A percentile compares a stretch with the other conserved stretches of the same genome.
These are phyloP conservation scores for Melanerpes aurifrons DNA, from an alignment of 2,113 vertebrate species.

Conservation along the genomic window DNA sequence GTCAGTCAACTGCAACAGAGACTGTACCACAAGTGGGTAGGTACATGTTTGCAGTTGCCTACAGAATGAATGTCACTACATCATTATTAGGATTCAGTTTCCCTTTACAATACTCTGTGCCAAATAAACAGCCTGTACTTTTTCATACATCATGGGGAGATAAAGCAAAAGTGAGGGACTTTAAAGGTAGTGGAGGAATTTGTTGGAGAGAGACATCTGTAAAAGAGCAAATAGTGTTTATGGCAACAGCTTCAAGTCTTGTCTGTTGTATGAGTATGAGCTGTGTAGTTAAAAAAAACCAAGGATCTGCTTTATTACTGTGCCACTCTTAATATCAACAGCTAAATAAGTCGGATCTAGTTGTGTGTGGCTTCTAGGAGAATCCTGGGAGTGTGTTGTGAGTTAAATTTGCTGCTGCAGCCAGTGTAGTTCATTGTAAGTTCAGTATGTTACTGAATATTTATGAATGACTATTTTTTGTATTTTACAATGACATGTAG, in stretches of 20 bases:
- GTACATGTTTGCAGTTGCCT: not conserved
- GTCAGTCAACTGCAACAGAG: not conserved
- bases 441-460: slow-evolving; percentile 69
- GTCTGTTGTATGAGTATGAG: not conserved
- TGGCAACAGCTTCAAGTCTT: not conserved
- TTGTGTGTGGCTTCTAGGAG: not conserved
- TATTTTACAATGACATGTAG: slow-evolving; percentile 54
- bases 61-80: not conserved
- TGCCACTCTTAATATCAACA: not conserved
- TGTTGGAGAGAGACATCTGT: not conserved
- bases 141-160: not conserved
- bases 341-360: not conserved
- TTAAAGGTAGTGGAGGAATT: not conserved
- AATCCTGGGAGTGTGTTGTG: not conserved
- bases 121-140: not conserved
- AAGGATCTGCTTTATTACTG: not conserved
- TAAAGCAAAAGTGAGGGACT: not conserved
- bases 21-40: not conserved
- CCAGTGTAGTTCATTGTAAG: slow-evolving; percentile 54
- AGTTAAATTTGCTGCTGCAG: slow-evolving; percentile 51
- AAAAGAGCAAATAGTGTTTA: not conserved
- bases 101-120: not conserved
- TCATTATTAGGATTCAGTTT: not conserved
- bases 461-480: slow-evolving; percentile 67
- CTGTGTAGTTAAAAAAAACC: not conserved